A percentile compares a stretch with the other conserved stretches of the same genome.
Evolutionary conservation across 2,113 vertebrate genomes (phyloP).

Genomic region (Axis porcinus): DNA sequence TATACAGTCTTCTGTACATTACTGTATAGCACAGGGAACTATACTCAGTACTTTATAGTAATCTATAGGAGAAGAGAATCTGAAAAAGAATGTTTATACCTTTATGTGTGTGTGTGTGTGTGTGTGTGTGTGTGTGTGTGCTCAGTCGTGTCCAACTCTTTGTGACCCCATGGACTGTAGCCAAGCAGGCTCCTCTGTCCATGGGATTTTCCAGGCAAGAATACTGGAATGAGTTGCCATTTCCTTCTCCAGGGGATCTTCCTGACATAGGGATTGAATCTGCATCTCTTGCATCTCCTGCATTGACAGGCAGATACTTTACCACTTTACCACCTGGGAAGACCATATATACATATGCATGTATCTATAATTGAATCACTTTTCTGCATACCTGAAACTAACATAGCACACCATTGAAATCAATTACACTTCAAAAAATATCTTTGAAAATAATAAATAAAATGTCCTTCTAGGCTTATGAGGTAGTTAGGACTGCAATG

Average conservation of each 20-base stretch:
- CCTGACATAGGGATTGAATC: rapidly evolving
- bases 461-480: background rate
- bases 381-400: background rate
- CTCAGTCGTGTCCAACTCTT: background rate
- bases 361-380: background rate
- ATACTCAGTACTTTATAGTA: background rate
- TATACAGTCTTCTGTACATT: background rate
- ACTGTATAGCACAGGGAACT: background rate
- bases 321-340: background rate
- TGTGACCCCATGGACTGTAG: background rate
- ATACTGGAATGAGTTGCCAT: background rate
- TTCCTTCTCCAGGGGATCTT: background rate
- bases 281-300: background rate
- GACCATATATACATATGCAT: background rate
- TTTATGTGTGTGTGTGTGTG: background rate
- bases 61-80: background rate
- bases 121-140: background rate
- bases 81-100: background rate
- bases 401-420: background rate
- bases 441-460: background rate
- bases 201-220: background rate
- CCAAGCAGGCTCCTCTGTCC: background rate
- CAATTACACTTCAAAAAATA: background rate
- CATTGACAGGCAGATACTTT: background rate
- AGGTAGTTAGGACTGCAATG: background rate